phyloP scores from a whole-genome alignment of 2,797 vertebrate genomes.

The Eidolon dupreanum region DNA sequence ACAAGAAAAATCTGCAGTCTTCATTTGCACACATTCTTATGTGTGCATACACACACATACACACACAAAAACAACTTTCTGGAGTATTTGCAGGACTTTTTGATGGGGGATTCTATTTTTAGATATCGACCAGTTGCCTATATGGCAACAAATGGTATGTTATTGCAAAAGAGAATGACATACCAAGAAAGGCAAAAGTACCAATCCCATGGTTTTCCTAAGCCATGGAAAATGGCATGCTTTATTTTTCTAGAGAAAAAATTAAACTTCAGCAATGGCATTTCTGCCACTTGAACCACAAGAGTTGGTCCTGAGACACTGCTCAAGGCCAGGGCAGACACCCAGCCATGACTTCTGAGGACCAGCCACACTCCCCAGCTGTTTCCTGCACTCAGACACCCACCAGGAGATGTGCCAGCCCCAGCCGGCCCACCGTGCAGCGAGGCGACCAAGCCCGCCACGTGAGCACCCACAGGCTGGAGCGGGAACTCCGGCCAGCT shows the following conservation, averaged over 20 bases:
- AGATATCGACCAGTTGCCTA: not conserved
- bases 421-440: rapidly evolving
- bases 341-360: not conserved
- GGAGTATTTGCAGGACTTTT: conserved; percentile 14
- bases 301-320: not conserved
- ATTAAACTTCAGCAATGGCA: conserved; percentile 13
- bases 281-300: conserved; percentile 32
- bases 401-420: not conserved
- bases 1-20: not conserved
- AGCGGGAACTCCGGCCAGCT: not conserved
- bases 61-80: not conserved
- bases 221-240: not conserved
- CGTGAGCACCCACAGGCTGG: not conserved
- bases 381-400: not conserved
- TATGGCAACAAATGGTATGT: not conserved
- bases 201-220: conserved; percentile 2
- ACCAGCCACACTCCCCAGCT: not conserved
- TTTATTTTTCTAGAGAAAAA: conserved; percentile 44
- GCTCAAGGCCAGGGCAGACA: not conserved
- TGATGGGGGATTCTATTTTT: not conserved
- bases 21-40: not conserved
- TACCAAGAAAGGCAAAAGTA: not conserved
- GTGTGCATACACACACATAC: rapidly evolving
- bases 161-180: conserved; percentile 16
- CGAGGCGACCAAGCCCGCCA: not conserved